Evolutionary conservation across 2,888 invertebrate species (phyloP), one percentile per base, ranked within the genome.

Genomic region (Luperina testacea): DNA sequence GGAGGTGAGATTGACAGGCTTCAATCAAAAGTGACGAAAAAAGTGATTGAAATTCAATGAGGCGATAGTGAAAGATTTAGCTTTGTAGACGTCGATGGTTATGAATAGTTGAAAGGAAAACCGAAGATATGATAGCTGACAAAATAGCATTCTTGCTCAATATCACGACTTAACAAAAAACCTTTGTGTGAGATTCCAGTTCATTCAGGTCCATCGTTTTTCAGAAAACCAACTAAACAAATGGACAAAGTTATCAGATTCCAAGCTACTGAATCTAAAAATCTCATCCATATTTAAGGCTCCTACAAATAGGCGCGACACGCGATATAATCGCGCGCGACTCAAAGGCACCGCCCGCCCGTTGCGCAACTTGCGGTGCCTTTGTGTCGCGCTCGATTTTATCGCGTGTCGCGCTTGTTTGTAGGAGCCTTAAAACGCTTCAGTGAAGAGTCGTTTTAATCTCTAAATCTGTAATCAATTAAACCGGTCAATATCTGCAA

Each of bases 391-490:
- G 32, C 32, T 32, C 32, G 32, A 32, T 32, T 32, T 32, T 32
- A 32, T 32, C 32, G 32, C 32, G 32, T 32, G 32, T 32, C 32
- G 32, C 32, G 32, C 32, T 32, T 32, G 32, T 32, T 32, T 32
- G 32, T 1, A 32, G 1, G 32, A 32, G 32, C 32, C 32, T 32
- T 68, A 45, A 59, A 76, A 45, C 20, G 24, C 0, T 20, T 8
- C 59, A 32, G 0, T 48, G n/a, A 45, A 64, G n/a, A 48, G 51
- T 63, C 0, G 53, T 42, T 72, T 68, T 48, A n/a, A 48, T 85
- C 38, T 57, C 2, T n/a, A n/a, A 67, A 85, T 74, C 78, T 77
- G 15, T 32, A 72, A 77, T 77, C 15, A 67, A 61, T 77, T 45
- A 38, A 67, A 27, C 11, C 15, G 42, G 51, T 53, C 38, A 20